Conservation (phyloP, 1,140 invertebrate genomes). For the Listronotus bonariensis region DNA sequence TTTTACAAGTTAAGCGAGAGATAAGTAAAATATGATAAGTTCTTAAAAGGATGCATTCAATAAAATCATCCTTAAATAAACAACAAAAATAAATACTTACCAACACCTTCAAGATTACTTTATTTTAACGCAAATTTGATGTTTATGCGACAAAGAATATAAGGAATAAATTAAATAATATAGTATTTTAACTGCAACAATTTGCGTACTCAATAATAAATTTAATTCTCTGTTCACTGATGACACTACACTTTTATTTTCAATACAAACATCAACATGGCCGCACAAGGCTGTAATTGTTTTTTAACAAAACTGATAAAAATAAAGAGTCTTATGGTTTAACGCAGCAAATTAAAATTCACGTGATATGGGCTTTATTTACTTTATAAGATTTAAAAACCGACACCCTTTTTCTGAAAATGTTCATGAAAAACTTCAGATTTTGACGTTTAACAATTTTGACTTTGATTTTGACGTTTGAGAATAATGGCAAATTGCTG, state of each 20-base stretch:
- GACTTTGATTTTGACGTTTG: too few relatives aligned
- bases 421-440: slow-evolving; percentile 14
- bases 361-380: slow-evolving; percentile 17
- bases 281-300: slow-evolving; percentile 12
- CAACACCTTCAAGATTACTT: too few relatives aligned
- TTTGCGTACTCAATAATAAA: slow-evolving; percentile 14
- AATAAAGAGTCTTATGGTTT: neutral
- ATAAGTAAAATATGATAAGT: too few relatives aligned
- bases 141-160: too few relatives aligned
- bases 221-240: slow-evolving; percentile 28
- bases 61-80: too few relatives aligned
- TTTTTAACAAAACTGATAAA: slow-evolving; percentile 8
- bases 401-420: slow-evolving; percentile 10
- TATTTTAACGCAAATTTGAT: too few relatives aligned
- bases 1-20: too few relatives aligned
- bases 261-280: slow-evolving; percentile 38
- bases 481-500: too few relatives aligned
- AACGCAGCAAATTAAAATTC: slow-evolving; percentile 4
- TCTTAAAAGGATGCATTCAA: too few relatives aligned
- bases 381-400: neutral
- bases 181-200: neutral
- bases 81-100: too few relatives aligned
- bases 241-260: slow-evolving; percentile 40
- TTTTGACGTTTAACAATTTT: slow-evolving; percentile 13
- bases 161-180: neutral